A percentile compares a stretch with the other conserved stretches of the same genome.
These are phyloP conservation scores for Meiosimyza decipiens DNA, from an alignment of 2,888 invertebrate species.

Conservation along the genomic window DNA sequence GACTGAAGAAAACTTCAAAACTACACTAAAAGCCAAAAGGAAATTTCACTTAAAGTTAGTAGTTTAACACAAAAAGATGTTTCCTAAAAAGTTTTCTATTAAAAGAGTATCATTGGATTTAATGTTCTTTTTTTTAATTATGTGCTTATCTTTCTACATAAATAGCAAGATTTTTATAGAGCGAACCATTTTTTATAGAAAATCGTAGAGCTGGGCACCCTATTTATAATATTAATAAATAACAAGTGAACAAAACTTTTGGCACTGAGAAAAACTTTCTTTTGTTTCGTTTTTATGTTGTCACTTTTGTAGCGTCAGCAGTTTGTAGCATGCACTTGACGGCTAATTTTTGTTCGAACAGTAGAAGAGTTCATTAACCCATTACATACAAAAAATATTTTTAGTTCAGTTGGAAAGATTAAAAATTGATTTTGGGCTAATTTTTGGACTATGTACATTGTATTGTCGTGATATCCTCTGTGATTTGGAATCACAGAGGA, in stretches of 20 bases:
- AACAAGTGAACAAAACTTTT: background rate
- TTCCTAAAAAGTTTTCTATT: no score
- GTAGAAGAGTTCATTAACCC: constrained; percentile 8
- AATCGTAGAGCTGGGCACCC: constrained; percentile 8
- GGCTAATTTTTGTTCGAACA: constrained; percentile 9
- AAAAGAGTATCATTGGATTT: no score
- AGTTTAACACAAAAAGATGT: background rate
- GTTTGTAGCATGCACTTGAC: constrained; percentile 33
- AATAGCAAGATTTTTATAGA: background rate
- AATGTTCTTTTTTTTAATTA: no score
- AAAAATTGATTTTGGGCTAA: no score
- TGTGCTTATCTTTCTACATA: background rate
- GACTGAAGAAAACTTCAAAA: background rate
- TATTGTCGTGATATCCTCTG: no score
- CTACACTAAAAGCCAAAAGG: background rate
- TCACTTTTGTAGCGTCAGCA: constrained; percentile 25
- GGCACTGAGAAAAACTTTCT: constrained; percentile 10
- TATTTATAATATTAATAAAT: background rate
- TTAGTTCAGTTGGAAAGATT: no score
- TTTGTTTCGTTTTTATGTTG: constrained; percentile 6
- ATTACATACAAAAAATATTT: no score
- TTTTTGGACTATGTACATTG: no score
- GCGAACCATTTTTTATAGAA: no score
- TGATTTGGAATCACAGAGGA: no score
- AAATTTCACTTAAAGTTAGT: background rate